Evolutionary conservation across 2,113 vertebrate genomes (phyloP).

Genomic region (Amblyornis subalaris): DNA sequence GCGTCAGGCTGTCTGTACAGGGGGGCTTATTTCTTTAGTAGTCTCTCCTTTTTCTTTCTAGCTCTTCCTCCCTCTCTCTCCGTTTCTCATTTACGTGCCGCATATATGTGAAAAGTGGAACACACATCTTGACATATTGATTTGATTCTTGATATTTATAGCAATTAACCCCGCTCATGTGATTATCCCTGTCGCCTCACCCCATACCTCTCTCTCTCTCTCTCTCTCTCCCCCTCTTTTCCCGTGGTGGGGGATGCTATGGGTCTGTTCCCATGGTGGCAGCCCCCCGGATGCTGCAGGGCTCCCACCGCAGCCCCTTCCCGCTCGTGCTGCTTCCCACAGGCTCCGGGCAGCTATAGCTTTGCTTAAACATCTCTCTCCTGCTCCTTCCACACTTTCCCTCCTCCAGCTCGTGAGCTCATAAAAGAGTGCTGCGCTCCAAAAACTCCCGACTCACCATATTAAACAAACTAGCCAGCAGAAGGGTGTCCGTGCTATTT

Average conservation of each 20-base stretch:
- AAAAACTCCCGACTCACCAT: constrained; percentile 27
- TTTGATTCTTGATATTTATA: constrained; percentile 68
- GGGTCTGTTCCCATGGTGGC: constrained; percentile 11
- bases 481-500: constrained; percentile 54
- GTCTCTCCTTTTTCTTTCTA: constrained; percentile 82
- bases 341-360: background rate
- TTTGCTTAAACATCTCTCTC: constrained; percentile 27
- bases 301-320: background rate
- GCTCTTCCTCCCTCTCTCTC: constrained; percentile 75
- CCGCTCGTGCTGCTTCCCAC: background rate
- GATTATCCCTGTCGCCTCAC: constrained; percentile 19
- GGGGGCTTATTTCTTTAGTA: constrained; percentile 88
- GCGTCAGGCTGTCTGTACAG: constrained; percentile 99
- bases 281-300: constrained; percentile 13
- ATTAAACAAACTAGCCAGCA: constrained; percentile 54
- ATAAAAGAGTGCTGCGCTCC: constrained; percentile 18
- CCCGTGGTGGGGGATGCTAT: background rate
- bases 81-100: constrained; percentile 58
- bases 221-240: background rate
- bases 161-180: constrained; percentile 31
- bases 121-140: constrained; percentile 70
- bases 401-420: constrained; percentile 33
- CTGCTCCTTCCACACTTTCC: constrained; percentile 31
- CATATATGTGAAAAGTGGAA: constrained; percentile 71
- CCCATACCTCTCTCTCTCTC: background rate